phyloP scores from a whole-genome alignment of 1,140 invertebrate species.

The Zaprionus lachaisei region DNA sequence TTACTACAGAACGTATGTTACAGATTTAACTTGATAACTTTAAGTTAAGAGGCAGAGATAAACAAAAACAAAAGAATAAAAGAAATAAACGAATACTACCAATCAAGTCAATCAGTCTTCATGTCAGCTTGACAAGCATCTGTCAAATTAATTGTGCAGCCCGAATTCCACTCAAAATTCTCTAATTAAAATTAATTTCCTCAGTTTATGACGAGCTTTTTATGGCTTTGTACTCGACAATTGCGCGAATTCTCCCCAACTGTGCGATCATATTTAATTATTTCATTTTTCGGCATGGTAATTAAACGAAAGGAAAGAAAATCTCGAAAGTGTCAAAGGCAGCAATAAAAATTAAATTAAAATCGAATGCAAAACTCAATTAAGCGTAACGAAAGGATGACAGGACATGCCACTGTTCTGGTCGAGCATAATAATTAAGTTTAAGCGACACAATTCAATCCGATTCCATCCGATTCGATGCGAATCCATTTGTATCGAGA shows the following conservation, averaged over 20 bases:
- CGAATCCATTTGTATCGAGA: conserved; percentile 15
- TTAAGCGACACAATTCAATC: conserved; percentile 11
- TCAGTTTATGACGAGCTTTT: conserved; percentile 12
- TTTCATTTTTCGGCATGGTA: background rate
- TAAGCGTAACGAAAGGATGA: conserved; percentile 18
- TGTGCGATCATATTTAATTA: conserved; percentile 4
- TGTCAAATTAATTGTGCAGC: conserved; percentile 4
- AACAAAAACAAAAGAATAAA: background rate
- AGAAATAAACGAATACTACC: background rate
- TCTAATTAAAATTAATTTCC: conserved; percentile 1
- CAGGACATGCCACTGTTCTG: background rate
- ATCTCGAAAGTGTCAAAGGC: conserved; percentile 35
- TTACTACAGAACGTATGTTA: background rate
- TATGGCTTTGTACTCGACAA: conserved; percentile 4
- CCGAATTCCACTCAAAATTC: background rate
- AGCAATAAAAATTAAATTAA: conserved; percentile 53
- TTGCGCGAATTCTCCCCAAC: background rate
- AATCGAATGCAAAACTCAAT: conserved; percentile 31
- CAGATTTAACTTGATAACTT: background rate
- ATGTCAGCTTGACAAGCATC: background rate
- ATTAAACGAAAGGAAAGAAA: background rate
- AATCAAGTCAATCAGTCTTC: background rate
- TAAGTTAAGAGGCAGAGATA: background rate
- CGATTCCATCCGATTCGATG: conserved; percentile 4
- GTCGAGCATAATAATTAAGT: conserved; percentile 19